These are phyloP conservation scores for Hydrotaea cyrtoneurina DNA, from an alignment of 2,888 invertebrate genomes.

Conservation along the genomic window DNA sequence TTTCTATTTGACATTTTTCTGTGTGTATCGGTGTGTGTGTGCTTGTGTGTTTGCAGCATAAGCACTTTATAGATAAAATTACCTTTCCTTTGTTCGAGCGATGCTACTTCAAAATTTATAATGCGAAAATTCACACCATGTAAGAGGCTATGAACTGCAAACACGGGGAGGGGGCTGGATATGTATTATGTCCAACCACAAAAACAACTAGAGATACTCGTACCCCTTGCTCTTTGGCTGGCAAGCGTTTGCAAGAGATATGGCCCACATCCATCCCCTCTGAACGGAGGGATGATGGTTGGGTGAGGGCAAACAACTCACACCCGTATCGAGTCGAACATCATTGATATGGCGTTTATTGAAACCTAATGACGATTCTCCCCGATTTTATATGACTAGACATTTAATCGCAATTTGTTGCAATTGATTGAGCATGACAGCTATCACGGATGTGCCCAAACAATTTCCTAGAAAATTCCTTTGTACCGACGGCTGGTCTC, in stretches of 20 bases:
- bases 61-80: slow-evolving; percentile 56
- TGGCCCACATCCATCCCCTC: background rate
- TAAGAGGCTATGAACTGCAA: background rate
- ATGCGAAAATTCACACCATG: slow-evolving; percentile 51
- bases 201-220: background rate
- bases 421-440: background rate
- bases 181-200: slow-evolving; percentile 27
- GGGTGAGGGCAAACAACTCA: slow-evolving; percentile 32
- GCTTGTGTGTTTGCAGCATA: background rate
- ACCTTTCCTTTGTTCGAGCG: slow-evolving; percentile 36
- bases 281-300: background rate
- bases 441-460: background rate
- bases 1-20: background rate
- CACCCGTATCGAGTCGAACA: slow-evolving; percentile 8
- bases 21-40: background rate
- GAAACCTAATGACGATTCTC: background rate
- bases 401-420: slow-evolving; percentile 21
- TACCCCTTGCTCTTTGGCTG: background rate
- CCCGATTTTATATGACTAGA: background rate
- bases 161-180: background rate
- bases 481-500: too few relatives aligned
- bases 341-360: background rate
- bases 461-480: background rate
- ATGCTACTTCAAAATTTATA: slow-evolving; percentile 41
- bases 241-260: background rate